Base-by-base conservation (phyloP, 1,140 invertebrate genomes). In the Zaprionus davidi region DNA sequence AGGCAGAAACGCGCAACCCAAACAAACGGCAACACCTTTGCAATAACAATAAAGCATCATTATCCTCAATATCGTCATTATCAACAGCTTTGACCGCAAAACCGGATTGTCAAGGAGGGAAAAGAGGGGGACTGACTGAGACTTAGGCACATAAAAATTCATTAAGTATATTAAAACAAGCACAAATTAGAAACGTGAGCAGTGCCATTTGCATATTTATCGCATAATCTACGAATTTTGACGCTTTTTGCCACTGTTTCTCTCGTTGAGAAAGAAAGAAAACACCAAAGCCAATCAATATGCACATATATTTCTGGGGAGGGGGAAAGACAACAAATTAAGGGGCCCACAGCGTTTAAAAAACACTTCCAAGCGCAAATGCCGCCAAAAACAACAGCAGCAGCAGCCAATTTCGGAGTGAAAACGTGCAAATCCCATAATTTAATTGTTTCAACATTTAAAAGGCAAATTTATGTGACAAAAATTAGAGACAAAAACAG, bases 91-190 rank as follows among this genome's bases (percentile, higher is more conserved):
- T 79, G 81, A 78, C 57, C 74, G 81, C 71, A 71, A 90, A 82
- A 90, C 85, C 85, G 86, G 85, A 85, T 85, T 59, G 60, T 34
- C 41, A 2, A 17, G 3, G 2, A 46, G 41, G 41, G 41, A 0
- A 34, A 11, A 1, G 5, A n/a, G 41, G 55, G 59, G 22, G 41
- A 34, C 55, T 34, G 12, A 51, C 46, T 56, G 53, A 24, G 17
- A 20, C 65, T 51, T 36, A 78, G 6, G 41, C 66, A 66, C 53
- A 71, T 78, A 68, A 78, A 87, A 88, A 87, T 88, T 88, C 81
- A 87, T 87, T 87, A 88, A 81, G 65, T 87, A 90, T 90, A 90
- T 88, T 88, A 90, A 88, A 88, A 88, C 85, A 88, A 90, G 81
- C 84, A 82, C 84, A 90, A 88, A 88, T 90, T 90, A 90, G 76